phyloP scores from a whole-genome alignment of 2,797 vertebrate species.

The Mus caroli region DNA sequence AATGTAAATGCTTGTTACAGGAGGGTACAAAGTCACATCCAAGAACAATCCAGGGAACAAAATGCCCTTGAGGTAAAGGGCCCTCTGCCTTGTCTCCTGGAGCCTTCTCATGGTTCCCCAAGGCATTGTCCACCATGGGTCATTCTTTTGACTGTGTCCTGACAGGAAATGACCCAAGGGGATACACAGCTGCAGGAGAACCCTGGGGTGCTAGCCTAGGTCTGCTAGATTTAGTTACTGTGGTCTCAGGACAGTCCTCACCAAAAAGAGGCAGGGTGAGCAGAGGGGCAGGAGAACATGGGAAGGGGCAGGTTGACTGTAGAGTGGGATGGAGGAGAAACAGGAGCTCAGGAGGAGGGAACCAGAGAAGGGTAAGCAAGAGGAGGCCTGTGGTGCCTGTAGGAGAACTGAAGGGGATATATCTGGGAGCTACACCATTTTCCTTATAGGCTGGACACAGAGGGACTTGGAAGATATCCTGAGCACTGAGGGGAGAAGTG shows the following conservation, averaged over 20 bases:
- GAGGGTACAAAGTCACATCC: neutral
- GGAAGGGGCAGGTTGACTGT: neutral
- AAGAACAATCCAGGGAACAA: neutral
- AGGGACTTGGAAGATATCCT: neutral
- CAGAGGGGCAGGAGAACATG: neutral
- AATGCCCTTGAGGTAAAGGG: neutral
- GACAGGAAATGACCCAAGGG: neutral
- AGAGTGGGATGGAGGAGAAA: neutral
- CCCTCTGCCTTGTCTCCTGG: neutral
- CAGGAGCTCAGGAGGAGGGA: neutral
- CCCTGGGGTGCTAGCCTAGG: neutral
- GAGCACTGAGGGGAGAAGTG: neutral
- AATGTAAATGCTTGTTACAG: neutral
- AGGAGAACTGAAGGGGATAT: neutral
- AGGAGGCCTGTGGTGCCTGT: neutral
- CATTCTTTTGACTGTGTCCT: neutral
- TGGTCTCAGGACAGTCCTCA: neutral
- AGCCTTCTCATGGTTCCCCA: neutral
- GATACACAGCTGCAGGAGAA: neutral
- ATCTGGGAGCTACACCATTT: neutral
- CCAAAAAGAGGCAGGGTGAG: neutral
- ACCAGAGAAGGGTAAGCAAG: neutral
- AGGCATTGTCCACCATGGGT: neutral
- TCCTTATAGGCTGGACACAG: neutral
- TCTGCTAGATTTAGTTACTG: neutral